phyloP scores from a whole-genome alignment of 2,888 invertebrate genomes.

The Maniola hyperantus region DNA sequence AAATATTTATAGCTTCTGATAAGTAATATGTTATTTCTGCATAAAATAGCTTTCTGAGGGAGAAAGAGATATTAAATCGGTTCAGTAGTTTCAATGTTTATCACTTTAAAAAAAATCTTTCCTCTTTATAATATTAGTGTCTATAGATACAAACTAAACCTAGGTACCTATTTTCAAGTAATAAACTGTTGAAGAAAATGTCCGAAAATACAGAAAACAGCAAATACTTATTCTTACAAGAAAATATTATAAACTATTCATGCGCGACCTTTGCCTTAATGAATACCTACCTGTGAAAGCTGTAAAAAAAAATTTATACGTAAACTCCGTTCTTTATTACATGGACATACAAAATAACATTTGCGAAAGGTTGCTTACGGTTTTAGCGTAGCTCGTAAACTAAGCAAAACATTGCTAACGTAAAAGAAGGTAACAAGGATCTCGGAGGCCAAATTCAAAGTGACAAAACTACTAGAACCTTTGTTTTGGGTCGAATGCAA shows the following conservation, averaged over 20 bases:
- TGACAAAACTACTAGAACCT: slow-evolving; percentile 63
- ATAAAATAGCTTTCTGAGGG: no score
- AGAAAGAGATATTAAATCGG: no score
- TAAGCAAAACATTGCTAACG: slow-evolving; percentile 57
- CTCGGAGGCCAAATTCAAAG: slow-evolving; percentile 59
- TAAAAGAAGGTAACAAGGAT: slow-evolving; percentile 60
- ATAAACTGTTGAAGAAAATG: background rate
- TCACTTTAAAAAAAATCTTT: no score
- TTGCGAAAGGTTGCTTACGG: slow-evolving; percentile 47
- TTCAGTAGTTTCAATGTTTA: no score
- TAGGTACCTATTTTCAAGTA: background rate
- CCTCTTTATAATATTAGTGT: no score
- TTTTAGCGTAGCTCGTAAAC: slow-evolving; percentile 56
- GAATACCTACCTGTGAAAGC: slow-evolving; percentile 24
- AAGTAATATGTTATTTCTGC: no score
- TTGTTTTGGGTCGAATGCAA: slow-evolving; percentile 22
- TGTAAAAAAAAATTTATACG: slow-evolving; percentile 38
- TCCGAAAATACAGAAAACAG: slow-evolving; percentile 6
- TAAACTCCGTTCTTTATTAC: slow-evolving; percentile 40
- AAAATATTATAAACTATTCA: slow-evolving; percentile 25
- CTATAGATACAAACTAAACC: background rate
- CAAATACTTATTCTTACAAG: background rate
- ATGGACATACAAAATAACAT: slow-evolving; percentile 40
- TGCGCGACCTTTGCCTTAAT: slow-evolving; percentile 24
- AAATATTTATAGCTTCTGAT: no score